Base-by-base conservation (phyloP, 1,140 invertebrate species). In the Apocrypta bakeri region DNA sequence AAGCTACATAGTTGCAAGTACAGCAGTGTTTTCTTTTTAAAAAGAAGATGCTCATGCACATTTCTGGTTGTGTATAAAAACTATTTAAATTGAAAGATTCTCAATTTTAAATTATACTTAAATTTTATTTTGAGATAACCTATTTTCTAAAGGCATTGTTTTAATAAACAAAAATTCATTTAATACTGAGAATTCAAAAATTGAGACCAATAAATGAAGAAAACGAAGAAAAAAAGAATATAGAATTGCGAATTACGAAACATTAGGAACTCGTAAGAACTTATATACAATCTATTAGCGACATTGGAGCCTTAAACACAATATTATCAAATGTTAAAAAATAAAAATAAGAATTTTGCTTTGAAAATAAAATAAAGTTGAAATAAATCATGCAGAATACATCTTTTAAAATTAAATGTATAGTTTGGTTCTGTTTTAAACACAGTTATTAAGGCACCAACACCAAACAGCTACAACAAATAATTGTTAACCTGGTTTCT, bases 401-500 rank as follows among this genome's bases (percentile, higher is more conserved):
- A 71, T 48, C 63, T 48, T 81, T 75, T 27, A 14, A 37, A 77
- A 76, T 56, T 56, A n/a, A n/a, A 73, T 61, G 31, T 79, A 14
- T 25, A 69, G 37, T 21, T 56, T 56, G 11, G 12, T 73, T n/a
- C 17, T 56, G 48, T 56, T 56, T 56, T 56, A 21, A 56, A 56
- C 3, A 56, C n/a, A 81, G 9, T 73, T 66, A 66, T 83, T 21
- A 87, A 82, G 63, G 86, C 85, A 88, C 86, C 86, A 88, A 88
- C 81, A 88, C 81, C 84, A 88, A 89, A 85, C 84, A 73, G 68
- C 78, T 81, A 81, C 81, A 87, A 88, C 85, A 88, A 84, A 87
- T 89, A 86, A 86, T 86, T 89, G 83, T 85, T 91, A 90, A 91
- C 91, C 91, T 92, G 87, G 86, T 80, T 87, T 91, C 85, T 82